phyloP scores from a whole-genome alignment of 2,797 vertebrate species.

The Hippocampus kuda region DNA sequence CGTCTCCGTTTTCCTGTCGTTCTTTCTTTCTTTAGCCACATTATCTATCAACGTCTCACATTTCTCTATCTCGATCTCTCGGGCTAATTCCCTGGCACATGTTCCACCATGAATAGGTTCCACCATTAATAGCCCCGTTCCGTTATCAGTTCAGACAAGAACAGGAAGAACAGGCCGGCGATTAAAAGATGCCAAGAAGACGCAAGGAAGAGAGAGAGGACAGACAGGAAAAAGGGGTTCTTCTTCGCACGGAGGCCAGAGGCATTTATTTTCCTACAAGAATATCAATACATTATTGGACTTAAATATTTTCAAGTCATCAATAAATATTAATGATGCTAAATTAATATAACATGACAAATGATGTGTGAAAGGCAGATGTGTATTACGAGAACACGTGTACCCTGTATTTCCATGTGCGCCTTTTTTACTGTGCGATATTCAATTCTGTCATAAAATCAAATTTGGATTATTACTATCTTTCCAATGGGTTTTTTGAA shows the following conservation, averaged over 20 bases:
- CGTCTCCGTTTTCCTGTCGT: constrained; percentile 12
- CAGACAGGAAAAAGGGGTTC: constrained; percentile 5
- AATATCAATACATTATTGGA: no score
- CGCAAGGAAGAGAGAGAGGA: constrained; percentile 10
- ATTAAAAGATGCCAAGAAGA: constrained; percentile 24
- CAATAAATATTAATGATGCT: no score
- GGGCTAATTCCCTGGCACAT: constrained; percentile 16
- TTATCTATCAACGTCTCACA: constrained; percentile 36
- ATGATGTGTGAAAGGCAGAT: no score
- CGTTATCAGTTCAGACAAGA: constrained; percentile 48
- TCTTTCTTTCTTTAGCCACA: constrained; percentile 33
- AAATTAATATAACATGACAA: no score
- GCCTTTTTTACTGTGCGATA: no score
- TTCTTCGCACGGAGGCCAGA: background rate
- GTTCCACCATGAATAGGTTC: constrained; percentile 40
- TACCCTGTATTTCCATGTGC: no score
- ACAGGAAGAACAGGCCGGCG: constrained; percentile 26
- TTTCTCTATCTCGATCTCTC: constrained; percentile 15
- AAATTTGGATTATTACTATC: no score
- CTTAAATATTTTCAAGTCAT: no score
- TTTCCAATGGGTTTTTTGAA: no score
- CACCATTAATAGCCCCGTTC: constrained; percentile 39
- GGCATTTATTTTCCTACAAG: no score
- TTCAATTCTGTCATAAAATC: no score
- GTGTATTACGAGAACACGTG: no score